Evolutionary conservation across 2,888 invertebrate species (phyloP), one percentile per base, ranked within the genome.

Genomic region (Branchinecta sandiegonensis): DNA sequence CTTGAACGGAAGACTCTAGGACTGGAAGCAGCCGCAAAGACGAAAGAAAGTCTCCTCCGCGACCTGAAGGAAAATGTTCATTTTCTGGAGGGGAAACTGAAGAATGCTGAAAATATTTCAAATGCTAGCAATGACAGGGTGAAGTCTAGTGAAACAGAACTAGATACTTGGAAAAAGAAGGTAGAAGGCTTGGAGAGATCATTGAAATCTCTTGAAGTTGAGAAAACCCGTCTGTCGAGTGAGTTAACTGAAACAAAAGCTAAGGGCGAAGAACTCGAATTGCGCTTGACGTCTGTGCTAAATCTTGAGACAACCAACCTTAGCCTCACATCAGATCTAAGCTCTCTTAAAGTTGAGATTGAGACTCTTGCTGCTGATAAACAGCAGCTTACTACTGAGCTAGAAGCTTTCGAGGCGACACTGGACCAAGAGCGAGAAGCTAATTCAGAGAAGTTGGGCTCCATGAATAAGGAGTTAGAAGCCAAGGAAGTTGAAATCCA

Each of bases 1-100:
- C 69, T 70, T 67, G 70, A 72, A 14, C 65, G 63, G 65, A 65
- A 68, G 14, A 56, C 71, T 46, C 68, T 70, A 46, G 67, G 46
- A 46, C 65, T 67, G 12, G 47, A 69, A 46, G 67, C 67, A n/a
- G 71, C 66, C 67, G 66, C 68, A 70, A 71, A 72, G 65, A 69
- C 67, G 65, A 47, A 68, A 17, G 69, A 71, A 68, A 48, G 67
- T 6, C 69, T 69, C 69, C 67, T 69, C 70, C 70, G 64, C 5
- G 72, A 71, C 69, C 71, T 71, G 23, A 66, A 69, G 13, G 67
- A 70, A 11, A 69, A 70, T 12, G 67, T 70, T n/a, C 69, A 67
- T 13, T 66, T 66, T 65, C 66, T 71, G 13, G 65, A 69, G 23
- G 70, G 65, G 8, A 71, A 73, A 47, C 69, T 70, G 48, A 69